Base-by-base conservation (phyloP, 2,888 invertebrate genomes). In the Halictus ligatus region DNA sequence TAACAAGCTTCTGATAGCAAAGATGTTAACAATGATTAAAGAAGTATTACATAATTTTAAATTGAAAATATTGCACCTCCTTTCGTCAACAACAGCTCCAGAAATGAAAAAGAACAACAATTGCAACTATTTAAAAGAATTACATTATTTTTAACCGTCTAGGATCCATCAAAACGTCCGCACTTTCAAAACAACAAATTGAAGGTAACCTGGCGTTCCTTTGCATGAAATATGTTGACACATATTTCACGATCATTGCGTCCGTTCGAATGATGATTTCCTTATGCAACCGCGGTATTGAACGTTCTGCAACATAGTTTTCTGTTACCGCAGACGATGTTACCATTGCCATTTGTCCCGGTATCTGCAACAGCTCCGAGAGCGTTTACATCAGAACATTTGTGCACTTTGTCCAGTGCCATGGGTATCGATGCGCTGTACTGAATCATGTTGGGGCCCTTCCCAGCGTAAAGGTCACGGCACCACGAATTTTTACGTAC, bases 301-400 rank as follows among this genome's bases (percentile, higher is more conserved):
- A 69, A 40, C 6, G 35, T 10, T 43, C 35, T n/a, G 40, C 40
- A 69, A 69, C n/a, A 40, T 21, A 40, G 12, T 71, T 71, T 86
- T 78, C 43, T 71, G 48, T 71, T 58, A 15, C 8, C 76, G 1
- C 95, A 98, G 98, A 98, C 96, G 98, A 98, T 94, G 96, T 98
- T 91, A 98, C 98, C 6, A 97, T 99, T 85, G 98, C 98, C 18
- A 97, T 99, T 91, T 98, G 98, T 93, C 98, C 98, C 75, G 99
- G 99, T 85, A 99, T 99, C 92, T 98, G 98, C 75, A 99, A 99
- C 95, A 98, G 98, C 73, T 99, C 99, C 73, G 99, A 99, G 95
- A 98, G 98, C 93, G 98, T 98, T 77, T 99, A 99, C 95, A 98
- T 99, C 87, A 96, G 99, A 87, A 98, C 99, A 29, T 98, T 98